A percentile compares a stretch with the other conserved stretches of the same genome.
Evolutionary conservation across 2,888 invertebrate species (phyloP).

Genomic region (Cataglyphis altisquamis): DNA sequence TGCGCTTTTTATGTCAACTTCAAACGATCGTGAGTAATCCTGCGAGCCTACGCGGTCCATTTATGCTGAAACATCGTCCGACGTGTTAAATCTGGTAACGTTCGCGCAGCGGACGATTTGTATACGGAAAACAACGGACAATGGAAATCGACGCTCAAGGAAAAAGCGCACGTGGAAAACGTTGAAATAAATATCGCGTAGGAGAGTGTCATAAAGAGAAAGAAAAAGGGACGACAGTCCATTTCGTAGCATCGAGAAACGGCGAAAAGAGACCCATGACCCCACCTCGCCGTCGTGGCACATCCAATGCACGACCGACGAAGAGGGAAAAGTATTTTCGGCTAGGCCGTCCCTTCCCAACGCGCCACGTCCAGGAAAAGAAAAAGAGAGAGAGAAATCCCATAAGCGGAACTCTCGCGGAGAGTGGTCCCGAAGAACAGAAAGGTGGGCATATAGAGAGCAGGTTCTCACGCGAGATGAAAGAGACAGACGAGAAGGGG

Average conservation of each 20-base stretch:
- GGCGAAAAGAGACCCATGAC: slow-evolving; percentile 53
- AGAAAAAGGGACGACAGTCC: slow-evolving; percentile 44
- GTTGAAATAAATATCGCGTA: slow-evolving; percentile 45
- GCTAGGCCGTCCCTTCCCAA: slow-evolving; percentile 48
- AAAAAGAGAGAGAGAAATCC: slow-evolving; percentile 57
- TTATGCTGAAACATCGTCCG: slow-evolving; percentile 22
- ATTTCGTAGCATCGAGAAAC: slow-evolving; percentile 48
- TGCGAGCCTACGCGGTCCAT: slow-evolving; percentile 14
- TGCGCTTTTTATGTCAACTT: slow-evolving; percentile 16
- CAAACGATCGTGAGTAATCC: slow-evolving; percentile 6
- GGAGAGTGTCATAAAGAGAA: slow-evolving; percentile 45
- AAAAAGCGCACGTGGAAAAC: slow-evolving; percentile 19
- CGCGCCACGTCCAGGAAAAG: slow-evolving; percentile 38
- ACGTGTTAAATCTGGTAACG: slow-evolving; percentile 17
- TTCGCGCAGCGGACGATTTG: background rate
- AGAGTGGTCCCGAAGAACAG: slow-evolving; percentile 67
- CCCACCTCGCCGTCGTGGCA: slow-evolving; percentile 45
- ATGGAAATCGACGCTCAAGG: slow-evolving; percentile 18
- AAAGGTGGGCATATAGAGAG: slow-evolving; percentile 77
- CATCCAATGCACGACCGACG: slow-evolving; percentile 38
- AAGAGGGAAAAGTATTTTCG: slow-evolving; percentile 60
- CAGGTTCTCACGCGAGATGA: slow-evolving; percentile 80
- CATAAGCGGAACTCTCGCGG: slow-evolving; percentile 75
- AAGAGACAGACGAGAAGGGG: slow-evolving; percentile 79
- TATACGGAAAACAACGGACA: slow-evolving; percentile 1